Conservation (phyloP, 2,888 invertebrate species). For the Acrobasis suavella region DNA sequence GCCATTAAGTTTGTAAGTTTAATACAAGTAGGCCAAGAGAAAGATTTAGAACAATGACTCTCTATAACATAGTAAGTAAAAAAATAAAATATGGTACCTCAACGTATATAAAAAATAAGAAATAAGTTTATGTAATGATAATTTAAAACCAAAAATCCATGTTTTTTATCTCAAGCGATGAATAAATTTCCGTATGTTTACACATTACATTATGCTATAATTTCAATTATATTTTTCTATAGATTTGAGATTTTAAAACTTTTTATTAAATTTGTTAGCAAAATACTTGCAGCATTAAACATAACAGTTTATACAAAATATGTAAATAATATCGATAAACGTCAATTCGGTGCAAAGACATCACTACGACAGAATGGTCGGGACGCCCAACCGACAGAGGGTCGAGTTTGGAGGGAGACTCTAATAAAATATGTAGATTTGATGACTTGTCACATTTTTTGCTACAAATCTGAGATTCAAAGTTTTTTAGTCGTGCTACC, state of each 20-base stretch:
- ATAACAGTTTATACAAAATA: neutral
- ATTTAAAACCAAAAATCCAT: no score
- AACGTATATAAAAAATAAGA: no score
- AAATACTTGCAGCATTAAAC: neutral
- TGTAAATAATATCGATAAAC: slow-evolving; percentile 47
- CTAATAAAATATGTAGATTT: slow-evolving; percentile 83
- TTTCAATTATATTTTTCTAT: no score
- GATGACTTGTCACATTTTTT: slow-evolving; percentile 83
- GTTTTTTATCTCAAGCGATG: neutral
- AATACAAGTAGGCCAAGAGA: no score
- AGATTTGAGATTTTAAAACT: no score
- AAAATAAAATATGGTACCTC: no score
- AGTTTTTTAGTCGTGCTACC: slow-evolving; percentile 70
- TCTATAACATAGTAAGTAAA: no score
- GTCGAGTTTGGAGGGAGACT: slow-evolving; percentile 71
- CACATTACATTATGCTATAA: no score
- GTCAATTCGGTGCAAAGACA: slow-evolving; percentile 37
- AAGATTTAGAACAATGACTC: no score
- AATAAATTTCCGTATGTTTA: neutral
- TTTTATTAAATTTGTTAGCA: no score
- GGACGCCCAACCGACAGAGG: slow-evolving; percentile 68
- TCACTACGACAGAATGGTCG: slow-evolving; percentile 59
- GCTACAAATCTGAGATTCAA: slow-evolving; percentile 78
- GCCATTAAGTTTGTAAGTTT: no score
- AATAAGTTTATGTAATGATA: no score